Evolutionary conservation across 2,797 vertebrate genomes (phyloP), one percentile per base, ranked within the genome.

Genomic region (Poecilia gillii): DNA sequence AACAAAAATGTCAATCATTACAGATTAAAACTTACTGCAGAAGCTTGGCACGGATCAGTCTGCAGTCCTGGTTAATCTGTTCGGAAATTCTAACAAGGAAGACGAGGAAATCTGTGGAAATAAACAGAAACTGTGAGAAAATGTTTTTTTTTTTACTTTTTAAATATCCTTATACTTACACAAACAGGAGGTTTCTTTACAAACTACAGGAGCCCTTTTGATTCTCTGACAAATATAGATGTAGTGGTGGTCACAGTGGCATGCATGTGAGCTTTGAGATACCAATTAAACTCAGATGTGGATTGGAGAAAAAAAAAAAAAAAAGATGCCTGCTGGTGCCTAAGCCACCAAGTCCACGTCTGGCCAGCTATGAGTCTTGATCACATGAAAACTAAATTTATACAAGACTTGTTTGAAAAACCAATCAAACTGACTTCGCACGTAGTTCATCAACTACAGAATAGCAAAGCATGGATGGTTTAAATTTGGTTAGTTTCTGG

Each of bases 21-120:
- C 47, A 25, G 31, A 71, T 31, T 75, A 36, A 79, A 47, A 86
- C 95, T 94, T 88, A 96, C 95, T 92, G 83, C 84, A 82, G 74
- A 87, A 68, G 75, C 79, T 84, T 71, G 81, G 78, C 76, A 83
- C 83, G 20, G 51, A 85, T 84, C 25, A 75, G 81, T 49, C 85
- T 75, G 81, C 78, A 85, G 81, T 91, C 85, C 88, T 78, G 83
- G 85, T 83, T 81, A 90, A 93, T 80, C 84, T 72, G 83, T 90
- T 82, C 76, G 81, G 74, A 85, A 88, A 83, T 64, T 77, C 87
- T 94, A 87, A 94, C 84, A 92, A 83, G 79, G 80, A 84, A 93
- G 87, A 93, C 94, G 94, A 94, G 90, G 89, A 94, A 93, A 91
- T 94, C 95, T 96, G 94, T 79, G 85, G 76, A 86, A 90, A 85